A percentile compares a stretch with the other conserved stretches of the same genome.
These are phyloP conservation scores for Crioceris asparagi DNA, from an alignment of 2,888 invertebrate genomes.

Conservation along the genomic window DNA sequence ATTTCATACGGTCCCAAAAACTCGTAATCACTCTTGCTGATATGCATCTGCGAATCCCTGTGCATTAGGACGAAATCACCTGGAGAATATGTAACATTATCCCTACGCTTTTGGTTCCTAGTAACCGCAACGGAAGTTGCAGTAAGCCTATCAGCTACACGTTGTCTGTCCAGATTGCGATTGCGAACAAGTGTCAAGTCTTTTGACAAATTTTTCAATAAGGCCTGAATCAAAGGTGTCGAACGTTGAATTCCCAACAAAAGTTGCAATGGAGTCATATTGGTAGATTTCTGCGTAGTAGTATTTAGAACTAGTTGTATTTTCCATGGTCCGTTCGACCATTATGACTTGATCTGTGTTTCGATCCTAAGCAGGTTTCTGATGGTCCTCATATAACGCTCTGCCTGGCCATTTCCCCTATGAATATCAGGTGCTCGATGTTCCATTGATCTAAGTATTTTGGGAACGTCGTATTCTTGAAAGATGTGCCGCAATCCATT, in stretches of 20 bases:
- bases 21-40: conserved; percentile 16
- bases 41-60: conserved; percentile 17
- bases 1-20: conserved; percentile 18
- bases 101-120: conserved; percentile 10
- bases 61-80: conserved; percentile 20
- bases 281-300: conserved; percentile 18
- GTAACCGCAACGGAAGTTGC: conserved; percentile 2
- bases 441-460: conserved; percentile 12
- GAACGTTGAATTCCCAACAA: conserved; percentile 15
- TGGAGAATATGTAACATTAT: conserved; percentile 9
- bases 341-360: conserved; percentile 15
- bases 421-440: conserved; percentile 15
- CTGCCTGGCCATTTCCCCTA: conserved; percentile 18
- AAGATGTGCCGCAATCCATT: conserved; percentile 15
- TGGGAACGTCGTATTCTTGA: conserved; percentile 14
- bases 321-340: conserved; percentile 18
- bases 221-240: conserved; percentile 17
- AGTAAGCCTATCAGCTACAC: conserved; percentile 6
- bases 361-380: conserved; percentile 16
- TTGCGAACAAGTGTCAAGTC: conserved; percentile 15
- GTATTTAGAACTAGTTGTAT: conserved; percentile 17
- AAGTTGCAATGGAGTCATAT: conserved; percentile 15
- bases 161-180: conserved; percentile 11
- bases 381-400: conserved; percentile 19
- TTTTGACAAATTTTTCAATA: conserved; percentile 12